Evolutionary conservation across 2,888 invertebrate genomes (phyloP).

Genomic region (Eupithecia abbreviata): DNA sequence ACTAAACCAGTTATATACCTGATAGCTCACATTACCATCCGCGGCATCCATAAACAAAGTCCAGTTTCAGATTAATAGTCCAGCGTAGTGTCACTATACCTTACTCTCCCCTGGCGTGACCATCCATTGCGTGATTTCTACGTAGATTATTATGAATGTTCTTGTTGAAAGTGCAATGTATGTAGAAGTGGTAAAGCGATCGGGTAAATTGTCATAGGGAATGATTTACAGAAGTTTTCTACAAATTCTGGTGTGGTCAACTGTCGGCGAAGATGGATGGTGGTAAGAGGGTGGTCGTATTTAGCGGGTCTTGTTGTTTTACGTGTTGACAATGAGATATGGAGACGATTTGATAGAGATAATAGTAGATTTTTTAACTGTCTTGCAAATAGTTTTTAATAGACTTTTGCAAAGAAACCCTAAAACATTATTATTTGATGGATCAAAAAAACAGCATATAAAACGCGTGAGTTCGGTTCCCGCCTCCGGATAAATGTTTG

Average conservation of each 20-base stretch:
- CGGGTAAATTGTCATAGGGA: conserved; percentile 29
- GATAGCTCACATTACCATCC: conserved; percentile 37
- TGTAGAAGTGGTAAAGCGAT: neutral
- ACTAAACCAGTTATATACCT: conserved; percentile 39
- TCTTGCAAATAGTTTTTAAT: too few species aligned
- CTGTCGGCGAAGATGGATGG: conserved; percentile 31
- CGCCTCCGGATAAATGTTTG: too few species aligned
- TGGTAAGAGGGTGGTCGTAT: conserved; percentile 2
- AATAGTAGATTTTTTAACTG: neutral
- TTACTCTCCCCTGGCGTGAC: conserved; percentile 9
- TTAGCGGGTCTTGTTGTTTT: conserved; percentile 12
- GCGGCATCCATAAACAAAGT: conserved; percentile 47
- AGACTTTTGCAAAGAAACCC: too few species aligned
- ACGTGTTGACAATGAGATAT: conserved; percentile 18
- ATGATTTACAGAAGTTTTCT: conserved; percentile 44
- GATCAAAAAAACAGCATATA: too few species aligned
- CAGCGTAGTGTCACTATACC: conserved; percentile 46
- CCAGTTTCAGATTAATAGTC: conserved; percentile 51
- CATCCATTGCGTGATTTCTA: conserved; percentile 28
- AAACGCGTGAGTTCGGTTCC: too few species aligned
- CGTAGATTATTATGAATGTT: neutral
- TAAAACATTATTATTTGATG: too few species aligned
- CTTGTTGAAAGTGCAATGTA: conserved; percentile 23
- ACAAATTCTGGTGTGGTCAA: conserved; percentile 44
- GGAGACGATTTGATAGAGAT: neutral